These are phyloP conservation scores for Mantis religiosa DNA, from an alignment of 2,888 invertebrate species.

Conservation along the genomic window DNA sequence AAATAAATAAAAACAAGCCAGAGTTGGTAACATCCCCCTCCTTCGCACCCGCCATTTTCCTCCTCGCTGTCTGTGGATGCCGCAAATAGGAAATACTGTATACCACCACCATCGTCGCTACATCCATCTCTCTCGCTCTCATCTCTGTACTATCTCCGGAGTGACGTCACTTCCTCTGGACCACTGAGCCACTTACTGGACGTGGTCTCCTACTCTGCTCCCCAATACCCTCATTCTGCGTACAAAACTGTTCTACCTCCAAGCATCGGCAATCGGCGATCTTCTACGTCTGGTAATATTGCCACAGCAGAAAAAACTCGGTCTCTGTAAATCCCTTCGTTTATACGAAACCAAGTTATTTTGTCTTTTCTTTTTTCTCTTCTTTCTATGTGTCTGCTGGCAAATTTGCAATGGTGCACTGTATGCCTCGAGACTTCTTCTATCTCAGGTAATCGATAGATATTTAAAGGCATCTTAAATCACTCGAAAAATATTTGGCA, in stretches of 20 bases:
- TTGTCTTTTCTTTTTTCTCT: too few relatives aligned
- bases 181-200: conserved; percentile 21
- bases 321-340: too few relatives aligned
- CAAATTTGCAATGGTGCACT: too few relatives aligned
- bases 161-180: conserved; percentile 23
- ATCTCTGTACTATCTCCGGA: background rate
- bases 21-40: background rate
- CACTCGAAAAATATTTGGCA: too few relatives aligned
- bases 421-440: too few relatives aligned
- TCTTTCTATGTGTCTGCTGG: too few relatives aligned
- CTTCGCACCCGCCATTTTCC: background rate
- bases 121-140: background rate
- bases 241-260: background rate
- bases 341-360: too few relatives aligned
- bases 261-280: background rate
- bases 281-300: background rate
- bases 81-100: conserved; percentile 14
- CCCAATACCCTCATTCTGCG: background rate
- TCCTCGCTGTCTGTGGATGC: conserved; percentile 7
- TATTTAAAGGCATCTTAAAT: too few relatives aligned
- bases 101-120: background rate
- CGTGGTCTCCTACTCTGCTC: conserved; percentile 4
- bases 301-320: too few relatives aligned
- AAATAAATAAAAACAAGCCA: conserved; percentile 13
- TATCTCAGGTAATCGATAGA: too few relatives aligned